Percentiles rank a stretch among this genome's conserved stretches.
These are phyloP conservation scores for Drosophila hawaiiensis DNA, from an alignment of 2,888 invertebrate species.

Conservation along the genomic window DNA sequence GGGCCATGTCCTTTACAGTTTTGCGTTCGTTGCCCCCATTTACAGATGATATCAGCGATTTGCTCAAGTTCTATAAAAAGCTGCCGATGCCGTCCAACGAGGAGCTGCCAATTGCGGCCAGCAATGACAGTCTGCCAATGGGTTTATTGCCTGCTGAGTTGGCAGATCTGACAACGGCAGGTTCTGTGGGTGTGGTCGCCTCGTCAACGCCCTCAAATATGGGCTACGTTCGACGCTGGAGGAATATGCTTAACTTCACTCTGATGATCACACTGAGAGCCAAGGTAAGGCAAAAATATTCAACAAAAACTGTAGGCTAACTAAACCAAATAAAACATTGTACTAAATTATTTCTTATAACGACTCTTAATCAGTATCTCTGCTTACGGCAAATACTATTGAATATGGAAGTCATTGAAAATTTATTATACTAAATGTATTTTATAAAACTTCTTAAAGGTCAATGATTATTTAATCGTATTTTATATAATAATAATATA, in stretches of 20 bases:
- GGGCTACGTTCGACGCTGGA: conserved; percentile 83
- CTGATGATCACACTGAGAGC: conserved; percentile 84
- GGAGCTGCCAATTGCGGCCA: conserved; percentile 52
- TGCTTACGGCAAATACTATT: not conserved
- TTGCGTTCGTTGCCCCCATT: conserved; percentile 10
- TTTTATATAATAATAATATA: not conserved
- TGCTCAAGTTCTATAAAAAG: conserved; percentile 85
- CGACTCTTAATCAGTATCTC: not conserved
- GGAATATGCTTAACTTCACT: conserved; percentile 83
- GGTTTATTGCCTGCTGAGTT: conserved; percentile 30
- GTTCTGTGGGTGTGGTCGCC: conserved; percentile 47
- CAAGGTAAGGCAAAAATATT: conserved; percentile 73
- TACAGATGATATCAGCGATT: conserved; percentile 84
- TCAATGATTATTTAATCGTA: not conserved
- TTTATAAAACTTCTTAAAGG: not conserved
- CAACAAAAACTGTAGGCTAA: not conserved
- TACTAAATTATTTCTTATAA: not conserved
- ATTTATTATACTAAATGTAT: not conserved
- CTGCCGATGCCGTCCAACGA: conserved; percentile 70
- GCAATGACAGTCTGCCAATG: conserved; percentile 22
- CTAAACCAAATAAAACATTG: not conserved
- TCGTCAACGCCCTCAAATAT: conserved; percentile 82
- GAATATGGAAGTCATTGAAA: not conserved
- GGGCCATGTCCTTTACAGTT: not conserved
- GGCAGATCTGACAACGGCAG: conserved; percentile 52